Percentiles rank a stretch among this genome's conserved stretches.
Conservation (phyloP, 2,113 vertebrate genomes). For the Phalacrocorax brasilianus region DNA sequence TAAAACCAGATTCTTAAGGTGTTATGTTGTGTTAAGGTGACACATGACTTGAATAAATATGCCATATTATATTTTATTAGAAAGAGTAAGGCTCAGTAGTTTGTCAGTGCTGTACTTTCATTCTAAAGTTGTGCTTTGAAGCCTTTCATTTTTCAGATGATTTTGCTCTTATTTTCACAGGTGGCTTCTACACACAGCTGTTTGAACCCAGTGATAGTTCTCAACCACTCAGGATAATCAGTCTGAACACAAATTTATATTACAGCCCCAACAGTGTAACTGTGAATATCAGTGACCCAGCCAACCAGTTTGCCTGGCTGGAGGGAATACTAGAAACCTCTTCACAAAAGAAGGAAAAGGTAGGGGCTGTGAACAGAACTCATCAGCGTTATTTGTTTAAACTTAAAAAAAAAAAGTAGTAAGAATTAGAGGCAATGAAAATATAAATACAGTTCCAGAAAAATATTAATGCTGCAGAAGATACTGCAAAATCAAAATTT, state of each 20-base stretch:
- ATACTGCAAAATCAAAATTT: not conserved
- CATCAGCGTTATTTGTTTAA: not conserved
- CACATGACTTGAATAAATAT: not conserved
- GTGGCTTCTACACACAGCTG: constrained; percentile 93
- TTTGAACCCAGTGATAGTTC: constrained; percentile 58
- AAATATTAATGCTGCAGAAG: not conserved
- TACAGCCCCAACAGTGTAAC: constrained; percentile 85
- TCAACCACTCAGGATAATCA: constrained; percentile 82
- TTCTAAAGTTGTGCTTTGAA: not conserved
- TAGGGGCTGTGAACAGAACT: constrained; percentile 17
- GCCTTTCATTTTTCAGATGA: not conserved
- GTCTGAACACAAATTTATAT: constrained; percentile 95
- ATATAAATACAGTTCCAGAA: not conserved
- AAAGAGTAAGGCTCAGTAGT: not conserved
- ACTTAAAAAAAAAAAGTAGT: not conserved
- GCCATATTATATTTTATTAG: not conserved
- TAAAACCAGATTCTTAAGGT: not conserved
- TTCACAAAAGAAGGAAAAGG: constrained; percentile 80
- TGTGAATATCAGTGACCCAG: constrained; percentile 85
- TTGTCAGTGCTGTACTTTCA: not conserved
- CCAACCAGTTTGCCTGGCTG: constrained; percentile 83
- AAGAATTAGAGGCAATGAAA: not conserved
- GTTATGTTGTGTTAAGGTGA: not conserved
- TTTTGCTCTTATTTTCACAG: constrained; percentile 71
- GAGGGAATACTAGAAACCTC: constrained; percentile 74